Base-by-base conservation (phyloP, 2,113 vertebrate genomes). In the Aplodontia rufa region DNA sequence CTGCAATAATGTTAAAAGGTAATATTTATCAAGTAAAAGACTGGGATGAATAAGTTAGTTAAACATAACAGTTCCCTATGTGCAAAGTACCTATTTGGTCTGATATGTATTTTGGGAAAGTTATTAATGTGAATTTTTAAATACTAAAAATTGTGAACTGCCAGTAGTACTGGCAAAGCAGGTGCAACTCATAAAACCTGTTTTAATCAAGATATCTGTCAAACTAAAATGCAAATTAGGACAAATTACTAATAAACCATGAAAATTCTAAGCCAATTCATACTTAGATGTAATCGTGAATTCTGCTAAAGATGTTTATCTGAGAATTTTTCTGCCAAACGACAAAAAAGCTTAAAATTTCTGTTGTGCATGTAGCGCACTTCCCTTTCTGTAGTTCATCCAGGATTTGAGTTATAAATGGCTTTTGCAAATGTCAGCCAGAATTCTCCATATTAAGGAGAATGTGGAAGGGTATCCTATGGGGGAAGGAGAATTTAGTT, bases 191-290 rank as follows among this genome's bases (percentile, higher is more conserved):
- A 55, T 82, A 47, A 95, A 92, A 83, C 96, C 55, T 88, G 0
- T 96, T 97, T 97, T 89, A 96, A 91, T 97, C 72, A 95, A 30
- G 16, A 81, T 86, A 82, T 69, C 2, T 94, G 53, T 60, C 82
- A 97, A 97, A 96, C 97, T 93, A 96, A 98, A 97, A 98, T 97
- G 81, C 1, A 96, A 98, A 97, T 97, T 93, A 94, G 0, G 2
- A 87, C 2, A 95, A 86, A 95, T 96, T 83, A 11, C 2, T 87
- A 96, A 96, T 76, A 69, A 1, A 0, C 13, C 19, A 6, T 62
- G 82, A 97, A 97, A 96, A 87, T 87, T 80, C 53, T 47, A 95
- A 93, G 80, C 58, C 17, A 93, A 97, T 28, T 5, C 8, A n/a
- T 53, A n/a, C 8, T 66, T 72, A 96, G 74, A 88, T 90, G 4